phyloP scores from a whole-genome alignment of 1,140 invertebrate genomes.

The Temnothorax longispinosus region DNA sequence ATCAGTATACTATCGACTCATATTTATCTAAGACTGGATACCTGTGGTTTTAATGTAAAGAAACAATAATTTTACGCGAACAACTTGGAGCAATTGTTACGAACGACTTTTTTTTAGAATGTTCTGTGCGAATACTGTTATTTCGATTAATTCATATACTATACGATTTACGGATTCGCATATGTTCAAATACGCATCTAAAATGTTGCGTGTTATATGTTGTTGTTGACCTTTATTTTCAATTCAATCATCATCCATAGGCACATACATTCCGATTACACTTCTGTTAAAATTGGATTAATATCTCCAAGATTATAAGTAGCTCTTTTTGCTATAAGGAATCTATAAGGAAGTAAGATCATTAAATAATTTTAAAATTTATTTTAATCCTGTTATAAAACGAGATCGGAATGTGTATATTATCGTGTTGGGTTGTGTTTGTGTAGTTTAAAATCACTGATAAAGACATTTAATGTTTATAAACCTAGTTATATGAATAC shows the following conservation, averaged over 20 bases:
- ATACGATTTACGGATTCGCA: background rate
- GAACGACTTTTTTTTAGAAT: background rate
- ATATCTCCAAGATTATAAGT: background rate
- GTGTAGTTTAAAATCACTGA: background rate
- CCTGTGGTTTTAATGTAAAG: background rate
- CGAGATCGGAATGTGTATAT: constrained; percentile 18
- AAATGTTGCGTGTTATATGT: background rate
- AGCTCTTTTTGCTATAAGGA: background rate
- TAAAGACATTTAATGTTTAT: background rate
- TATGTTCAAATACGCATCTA: background rate
- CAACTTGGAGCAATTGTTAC: background rate
- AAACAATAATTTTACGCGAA: background rate
- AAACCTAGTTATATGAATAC: background rate
- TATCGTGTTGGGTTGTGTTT: background rate
- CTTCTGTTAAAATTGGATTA: background rate
- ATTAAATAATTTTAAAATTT: constrained; percentile 12
- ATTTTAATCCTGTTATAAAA: constrained; percentile 8
- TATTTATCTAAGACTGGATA: constrained; percentile 45
- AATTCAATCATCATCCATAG: background rate
- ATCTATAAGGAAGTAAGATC: background rate
- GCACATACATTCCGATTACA: background rate
- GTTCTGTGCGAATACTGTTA: background rate
- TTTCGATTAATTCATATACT: background rate
- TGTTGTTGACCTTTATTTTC: background rate
- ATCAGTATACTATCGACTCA: background rate